Percentiles rank a stretch among this genome's conserved stretches.
These are phyloP conservation scores for Glomeris marginata DNA, from an alignment of 2,888 invertebrate species.

Conservation along the genomic window DNA sequence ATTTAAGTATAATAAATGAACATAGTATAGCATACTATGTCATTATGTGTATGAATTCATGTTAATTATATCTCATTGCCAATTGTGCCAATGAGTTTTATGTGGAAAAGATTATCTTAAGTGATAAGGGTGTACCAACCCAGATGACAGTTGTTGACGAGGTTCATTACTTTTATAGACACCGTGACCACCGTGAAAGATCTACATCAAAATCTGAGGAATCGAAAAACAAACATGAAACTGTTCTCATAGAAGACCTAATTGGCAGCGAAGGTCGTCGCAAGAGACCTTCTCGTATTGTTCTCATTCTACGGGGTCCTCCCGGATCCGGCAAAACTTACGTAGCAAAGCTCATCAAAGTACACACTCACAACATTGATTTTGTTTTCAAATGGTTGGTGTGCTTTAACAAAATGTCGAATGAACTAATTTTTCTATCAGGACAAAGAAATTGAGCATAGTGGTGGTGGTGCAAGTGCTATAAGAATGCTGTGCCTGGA, in stretches of 20 bases:
- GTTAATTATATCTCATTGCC: too few species aligned
- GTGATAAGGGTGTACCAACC: too few species aligned
- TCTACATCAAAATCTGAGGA: too few species aligned
- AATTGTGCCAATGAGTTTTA: too few species aligned
- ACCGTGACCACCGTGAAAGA: too few species aligned
- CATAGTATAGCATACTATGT: too few species aligned
- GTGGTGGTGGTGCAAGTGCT: slow-evolving; percentile 53
- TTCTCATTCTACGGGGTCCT: slow-evolving; percentile 76
- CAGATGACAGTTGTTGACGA: too few species aligned
- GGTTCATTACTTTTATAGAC: too few species aligned
- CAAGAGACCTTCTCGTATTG: slow-evolving; percentile 60
- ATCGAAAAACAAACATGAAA: slow-evolving; percentile 21
- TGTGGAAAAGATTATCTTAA: too few species aligned
- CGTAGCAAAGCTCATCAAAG: slow-evolving; percentile 73
- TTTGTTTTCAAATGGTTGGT: not conserved
- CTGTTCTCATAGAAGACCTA: slow-evolving; percentile 60
- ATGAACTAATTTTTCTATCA: slow-evolving; percentile 22
- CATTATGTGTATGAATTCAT: too few species aligned
- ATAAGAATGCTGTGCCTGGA: slow-evolving; percentile 84
- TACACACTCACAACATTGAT: slow-evolving; percentile 22
- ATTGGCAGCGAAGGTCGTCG: slow-evolving; percentile 62
- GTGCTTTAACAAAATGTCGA: not conserved
- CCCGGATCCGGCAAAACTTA: slow-evolving; percentile 92
- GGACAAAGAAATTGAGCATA: slow-evolving; percentile 61
- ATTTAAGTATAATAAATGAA: too few species aligned